phyloP scores from a whole-genome alignment of 2,888 invertebrate genomes.

The Diadromus collaris region DNA sequence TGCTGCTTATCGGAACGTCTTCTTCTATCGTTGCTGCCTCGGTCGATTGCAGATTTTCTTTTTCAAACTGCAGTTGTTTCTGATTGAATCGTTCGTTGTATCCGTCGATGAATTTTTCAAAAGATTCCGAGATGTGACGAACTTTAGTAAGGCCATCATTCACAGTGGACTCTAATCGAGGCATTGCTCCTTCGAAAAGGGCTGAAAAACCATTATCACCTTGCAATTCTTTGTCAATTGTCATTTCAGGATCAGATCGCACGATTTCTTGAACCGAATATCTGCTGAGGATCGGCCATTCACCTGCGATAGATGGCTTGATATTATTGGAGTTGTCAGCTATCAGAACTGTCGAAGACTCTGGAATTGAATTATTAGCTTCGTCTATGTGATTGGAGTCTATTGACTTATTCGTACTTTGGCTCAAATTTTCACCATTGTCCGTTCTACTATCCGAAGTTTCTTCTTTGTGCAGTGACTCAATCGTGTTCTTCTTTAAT shows the following conservation, averaged over 20 bases:
- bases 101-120: constrained; percentile 69
- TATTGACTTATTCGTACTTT: neutral
- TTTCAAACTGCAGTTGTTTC: constrained; percentile 30
- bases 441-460: neutral
- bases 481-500: constrained; percentile 12
- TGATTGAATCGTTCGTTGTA: constrained; percentile 65
- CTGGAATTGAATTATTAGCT: neutral
- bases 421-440: neutral
- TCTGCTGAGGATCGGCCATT: neutral
- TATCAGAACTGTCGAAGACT: neutral
- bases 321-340: neutral
- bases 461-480: neutral
- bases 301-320: neutral
- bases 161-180: constrained; percentile 68
- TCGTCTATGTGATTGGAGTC: neutral
- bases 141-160: constrained; percentile 66
- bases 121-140: constrained; percentile 67
- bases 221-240: neutral
- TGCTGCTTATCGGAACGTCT: constrained; percentile 45
- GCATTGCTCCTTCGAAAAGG: constrained; percentile 66
- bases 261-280: constrained; percentile 6
- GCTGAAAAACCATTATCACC: constrained; percentile 60
- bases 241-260: neutral
- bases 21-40: constrained; percentile 8
- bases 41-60: constrained; percentile 29